Conservation (phyloP, 35 echinoderm and acorn worm genomes). For the Ophiothrix spiculata region DNA sequence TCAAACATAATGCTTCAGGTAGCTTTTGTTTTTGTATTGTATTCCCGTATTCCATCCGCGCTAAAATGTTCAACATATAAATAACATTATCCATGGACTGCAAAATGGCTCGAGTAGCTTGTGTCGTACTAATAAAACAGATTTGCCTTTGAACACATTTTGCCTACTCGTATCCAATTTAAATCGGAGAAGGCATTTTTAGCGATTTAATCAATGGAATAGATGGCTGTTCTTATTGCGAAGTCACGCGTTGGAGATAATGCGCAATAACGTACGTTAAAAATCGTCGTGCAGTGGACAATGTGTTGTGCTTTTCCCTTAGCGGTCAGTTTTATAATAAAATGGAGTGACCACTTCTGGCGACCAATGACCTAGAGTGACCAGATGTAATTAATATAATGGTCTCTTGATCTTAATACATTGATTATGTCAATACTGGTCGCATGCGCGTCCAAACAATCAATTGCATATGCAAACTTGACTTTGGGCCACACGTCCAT, state of each 20-base stretch:
- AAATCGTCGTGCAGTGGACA: no score
- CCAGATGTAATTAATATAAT: conserved; percentile 8
- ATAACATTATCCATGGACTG: background rate
- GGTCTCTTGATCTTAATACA: background rate
- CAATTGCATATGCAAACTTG: background rate
- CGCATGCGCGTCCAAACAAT: background rate
- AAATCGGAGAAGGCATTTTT: background rate
- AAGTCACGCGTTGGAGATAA: no score
- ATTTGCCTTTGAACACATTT: background rate
- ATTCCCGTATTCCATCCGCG: no score
- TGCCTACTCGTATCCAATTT: background rate
- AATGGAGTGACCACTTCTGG: background rate
- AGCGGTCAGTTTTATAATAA: background rate
- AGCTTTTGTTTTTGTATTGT: background rate
- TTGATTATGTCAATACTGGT: background rate
- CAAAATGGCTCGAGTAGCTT: background rate
- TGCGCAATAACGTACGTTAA: no score
- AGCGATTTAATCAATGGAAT: background rate
- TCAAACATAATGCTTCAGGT: background rate
- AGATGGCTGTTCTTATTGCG: background rate
- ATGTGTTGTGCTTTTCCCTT: background rate
- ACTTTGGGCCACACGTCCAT: background rate
- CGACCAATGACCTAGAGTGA: conserved; percentile 1
- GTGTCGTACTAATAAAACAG: background rate
- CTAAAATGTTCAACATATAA: background rate